Base-by-base conservation (phyloP, 2,888 invertebrate genomes). In the Sarcophaga rosellei region DNA sequence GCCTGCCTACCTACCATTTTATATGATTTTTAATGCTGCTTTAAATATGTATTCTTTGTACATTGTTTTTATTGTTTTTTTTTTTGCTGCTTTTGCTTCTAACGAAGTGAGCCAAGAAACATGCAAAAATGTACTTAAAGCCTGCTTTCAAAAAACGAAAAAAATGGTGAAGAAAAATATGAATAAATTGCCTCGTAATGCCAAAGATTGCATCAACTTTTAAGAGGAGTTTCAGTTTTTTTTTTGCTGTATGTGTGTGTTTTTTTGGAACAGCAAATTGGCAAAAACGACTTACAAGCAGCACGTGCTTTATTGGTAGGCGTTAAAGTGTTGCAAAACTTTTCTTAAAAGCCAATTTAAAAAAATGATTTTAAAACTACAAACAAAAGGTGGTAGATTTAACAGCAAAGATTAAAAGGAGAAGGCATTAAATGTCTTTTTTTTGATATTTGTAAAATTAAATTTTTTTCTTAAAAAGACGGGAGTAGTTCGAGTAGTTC, bases 271-370 rank as follows among this genome's bases (percentile, higher is more conserved):
- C 76, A 82, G 66, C 65, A 70, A 76, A 80, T 79, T 77, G 79
- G 75, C 75, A 75, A 82, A 79, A 62, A 61, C n/a, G n/a, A 62
- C 73, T 45, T 47, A 72, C 53, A 82, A 66, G 35, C 86, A 83
- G 79, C 86, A 86, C 82, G 79, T 86, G 86, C 83, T 80, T 82
- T 72, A 82, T 86, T 80, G 78, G 79, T 86, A 80, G 86, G 86
- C 86, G 86, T 86, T 83, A 72, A 77, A 79, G 76, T 84, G 83
- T 79, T 85, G 69, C 62, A 81, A 81, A 81, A 82, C 76, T 84
- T 84, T 81, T 69, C 62, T 74, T 78, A 83, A 78, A 78, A 85
- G 70, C 25, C 63, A 81, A 77, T 81, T 35, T 77, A 57, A 21
- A 69, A 10, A 44, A 44, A 74, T 21, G 59, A 17, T 23, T 25